phyloP scores from a whole-genome alignment of 2,888 invertebrate genomes.

The Trilocha varians region DNA sequence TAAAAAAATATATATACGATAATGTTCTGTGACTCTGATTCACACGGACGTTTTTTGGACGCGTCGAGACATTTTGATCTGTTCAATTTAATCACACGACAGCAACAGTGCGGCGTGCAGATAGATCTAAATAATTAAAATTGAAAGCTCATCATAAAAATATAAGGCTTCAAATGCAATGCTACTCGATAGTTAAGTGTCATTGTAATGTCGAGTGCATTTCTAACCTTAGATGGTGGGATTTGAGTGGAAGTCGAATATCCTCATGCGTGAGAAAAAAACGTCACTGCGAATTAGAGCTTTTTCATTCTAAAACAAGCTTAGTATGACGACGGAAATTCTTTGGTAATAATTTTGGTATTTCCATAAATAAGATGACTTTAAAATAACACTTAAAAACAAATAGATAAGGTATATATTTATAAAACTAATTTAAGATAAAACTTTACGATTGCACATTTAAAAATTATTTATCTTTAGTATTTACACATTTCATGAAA shows the following conservation, averaged over 20 bases:
- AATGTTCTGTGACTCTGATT: too few relatives aligned
- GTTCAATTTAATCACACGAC: too few relatives aligned
- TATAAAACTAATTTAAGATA: conserved; percentile 27
- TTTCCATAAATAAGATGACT: background rate
- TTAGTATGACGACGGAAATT: conserved; percentile 1
- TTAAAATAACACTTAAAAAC: background rate
- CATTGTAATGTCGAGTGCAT: background rate
- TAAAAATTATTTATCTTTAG: conserved; percentile 31
- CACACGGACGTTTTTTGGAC: too few relatives aligned
- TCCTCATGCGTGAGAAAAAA: too few relatives aligned
- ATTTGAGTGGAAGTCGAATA: too few relatives aligned
- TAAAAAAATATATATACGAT: too few relatives aligned
- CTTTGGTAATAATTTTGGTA: background rate
- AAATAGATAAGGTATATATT: conserved; percentile 1
- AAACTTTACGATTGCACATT: conserved; percentile 62
- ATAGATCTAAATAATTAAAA: too few relatives aligned
- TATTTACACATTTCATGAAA: conserved; percentile 13
- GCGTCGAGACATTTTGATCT: too few relatives aligned
- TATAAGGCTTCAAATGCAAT: background rate
- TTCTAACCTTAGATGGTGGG: too few relatives aligned
- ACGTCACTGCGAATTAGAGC: too few relatives aligned
- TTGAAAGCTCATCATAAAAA: conserved; percentile 5
- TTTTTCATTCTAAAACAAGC: background rate
- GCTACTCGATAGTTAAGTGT: background rate
- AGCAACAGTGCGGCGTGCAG: too few relatives aligned